A percentile compares a stretch with the other conserved stretches of the same genome.
phyloP scores from a whole-genome alignment of 2,113 vertebrate species.

The Eretmochelys imbricata region DNA sequence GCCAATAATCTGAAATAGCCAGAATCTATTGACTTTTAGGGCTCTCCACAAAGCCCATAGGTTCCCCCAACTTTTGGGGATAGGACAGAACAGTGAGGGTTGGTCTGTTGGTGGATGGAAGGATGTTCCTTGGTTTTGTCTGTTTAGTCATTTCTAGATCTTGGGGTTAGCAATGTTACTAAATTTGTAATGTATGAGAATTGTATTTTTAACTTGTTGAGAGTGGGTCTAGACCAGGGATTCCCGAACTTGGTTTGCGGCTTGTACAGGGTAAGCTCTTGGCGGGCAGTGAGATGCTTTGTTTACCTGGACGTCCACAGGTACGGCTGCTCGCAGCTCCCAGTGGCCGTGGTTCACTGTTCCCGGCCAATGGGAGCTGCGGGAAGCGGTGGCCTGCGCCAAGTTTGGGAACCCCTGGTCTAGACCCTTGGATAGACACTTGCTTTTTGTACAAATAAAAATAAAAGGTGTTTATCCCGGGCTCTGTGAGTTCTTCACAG shows the following conservation, averaged over 20 bases:
- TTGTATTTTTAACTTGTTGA: neutral
- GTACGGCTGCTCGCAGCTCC: too few relatives aligned
- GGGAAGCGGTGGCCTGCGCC: too few relatives aligned
- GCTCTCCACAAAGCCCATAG: neutral
- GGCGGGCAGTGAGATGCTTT: too few relatives aligned
- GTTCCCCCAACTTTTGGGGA: neutral
- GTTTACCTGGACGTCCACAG: too few relatives aligned
- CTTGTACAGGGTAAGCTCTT: too few relatives aligned
- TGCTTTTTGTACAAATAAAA: neutral
- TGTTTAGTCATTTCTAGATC: neutral
- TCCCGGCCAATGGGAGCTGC: too few relatives aligned
- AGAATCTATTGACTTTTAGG: neutral
- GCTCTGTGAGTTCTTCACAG: neutral
- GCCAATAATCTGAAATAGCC: neutral
- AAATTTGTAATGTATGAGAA: neutral
- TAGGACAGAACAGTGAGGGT: neutral
- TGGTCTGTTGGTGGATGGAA: neutral
- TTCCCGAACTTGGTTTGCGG: too few relatives aligned
- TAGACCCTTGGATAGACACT: neutral
- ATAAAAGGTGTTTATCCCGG: neutral
- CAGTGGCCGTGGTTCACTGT: too few relatives aligned
- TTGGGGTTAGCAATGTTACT: neutral
- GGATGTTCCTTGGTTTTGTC: too few relatives aligned
- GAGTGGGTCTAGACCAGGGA: neutral
- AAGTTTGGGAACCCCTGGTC: neutral